Evolutionary conservation across 2,888 invertebrate genomes (phyloP).

Genomic region (Timema podura): DNA sequence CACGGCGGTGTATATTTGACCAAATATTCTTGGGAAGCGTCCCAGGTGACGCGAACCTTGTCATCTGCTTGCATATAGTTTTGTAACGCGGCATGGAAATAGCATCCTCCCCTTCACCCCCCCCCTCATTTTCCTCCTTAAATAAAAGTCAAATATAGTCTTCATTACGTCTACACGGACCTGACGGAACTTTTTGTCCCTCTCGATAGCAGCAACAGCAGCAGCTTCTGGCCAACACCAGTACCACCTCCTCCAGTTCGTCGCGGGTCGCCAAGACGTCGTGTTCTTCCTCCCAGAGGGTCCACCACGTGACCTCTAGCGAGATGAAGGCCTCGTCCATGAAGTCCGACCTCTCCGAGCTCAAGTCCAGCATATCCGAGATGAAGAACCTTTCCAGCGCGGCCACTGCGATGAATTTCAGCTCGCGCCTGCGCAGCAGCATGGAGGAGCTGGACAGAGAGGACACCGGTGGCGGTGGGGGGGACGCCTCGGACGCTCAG

Average conservation of each 20-base stretch:
- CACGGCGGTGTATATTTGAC: too few relatives aligned
- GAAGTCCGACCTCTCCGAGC: constrained; percentile 72
- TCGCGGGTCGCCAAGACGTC: constrained; percentile 49
- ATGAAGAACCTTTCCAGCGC: constrained; percentile 66
- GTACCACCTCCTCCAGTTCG: constrained; percentile 50
- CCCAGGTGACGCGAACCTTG: too few relatives aligned
- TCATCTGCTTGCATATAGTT: too few relatives aligned
- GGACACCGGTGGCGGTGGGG: constrained; percentile 33
- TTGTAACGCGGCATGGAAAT: too few relatives aligned
- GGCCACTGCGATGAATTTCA: constrained; percentile 26
- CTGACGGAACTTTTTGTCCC: background rate
- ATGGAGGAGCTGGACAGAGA: constrained; percentile 62
- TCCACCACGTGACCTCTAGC: constrained; percentile 54
- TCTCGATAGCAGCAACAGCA: constrained; percentile 33
- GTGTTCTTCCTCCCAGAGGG: constrained; percentile 49
- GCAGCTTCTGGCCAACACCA: constrained; percentile 47
- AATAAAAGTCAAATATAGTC: too few relatives aligned
- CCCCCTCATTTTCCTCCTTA: too few relatives aligned
- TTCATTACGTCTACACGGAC: too few relatives aligned
- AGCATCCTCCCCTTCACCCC: too few relatives aligned
- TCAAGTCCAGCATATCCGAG: constrained; percentile 81
- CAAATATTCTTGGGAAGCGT: too few relatives aligned
- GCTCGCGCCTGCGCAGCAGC: constrained; percentile 62
- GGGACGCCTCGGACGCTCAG: constrained; percentile 38
- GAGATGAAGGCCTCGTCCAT: constrained; percentile 80